Evolutionary conservation across 2,797 vertebrate species (phyloP), one percentile per base, ranked within the genome.

Genomic region (Neosilurus hyrtlii): DNA sequence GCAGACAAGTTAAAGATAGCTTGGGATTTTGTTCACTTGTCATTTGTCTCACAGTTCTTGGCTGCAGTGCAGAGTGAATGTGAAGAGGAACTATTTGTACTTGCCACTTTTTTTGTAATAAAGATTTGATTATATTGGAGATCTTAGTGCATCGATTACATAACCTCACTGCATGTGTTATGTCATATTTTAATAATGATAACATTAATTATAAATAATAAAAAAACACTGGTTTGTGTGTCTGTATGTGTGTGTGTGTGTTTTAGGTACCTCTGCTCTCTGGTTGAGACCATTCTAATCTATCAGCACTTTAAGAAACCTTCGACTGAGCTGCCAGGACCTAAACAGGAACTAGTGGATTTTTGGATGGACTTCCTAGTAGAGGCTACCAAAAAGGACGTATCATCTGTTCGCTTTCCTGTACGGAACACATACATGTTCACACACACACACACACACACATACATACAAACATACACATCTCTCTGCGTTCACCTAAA

Each of bases 321-420:
- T 22, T 88, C 92, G 59, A 62, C 78, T 11, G 98, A 99, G 73
- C 96, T 96, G 78, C 95, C 95, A 4, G 90, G 88, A 0, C 92
- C 95, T 82, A 97, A 94, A 85, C 96, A 97, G 90, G 98, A 99
- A 86, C 94, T 98, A 49, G 95, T 99, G 87, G 97, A 99, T 90
- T 99, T 99, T 90, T 99, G 97, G 98, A 99, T 99, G 98, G 98
- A 99, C 90, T 98, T 99, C 81, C 90, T 98, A 86, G 97, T 99
- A 15, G 98, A 99, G 88, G 95, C 97, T 62, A 99, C 97, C 18
- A 98, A 99, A 89, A 96, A 94, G 82, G 95, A 98, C 61, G 95
- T 99, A 43, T 96, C 97, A 70, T 96, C 98, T 15, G 96, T 99
- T 85, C 93, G 97, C 86, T 99, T 99, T 90, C 98, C 98, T 75